Conservation (phyloP, 2,888 invertebrate genomes). For the Kuschelorhynchus macadamiae region DNA sequence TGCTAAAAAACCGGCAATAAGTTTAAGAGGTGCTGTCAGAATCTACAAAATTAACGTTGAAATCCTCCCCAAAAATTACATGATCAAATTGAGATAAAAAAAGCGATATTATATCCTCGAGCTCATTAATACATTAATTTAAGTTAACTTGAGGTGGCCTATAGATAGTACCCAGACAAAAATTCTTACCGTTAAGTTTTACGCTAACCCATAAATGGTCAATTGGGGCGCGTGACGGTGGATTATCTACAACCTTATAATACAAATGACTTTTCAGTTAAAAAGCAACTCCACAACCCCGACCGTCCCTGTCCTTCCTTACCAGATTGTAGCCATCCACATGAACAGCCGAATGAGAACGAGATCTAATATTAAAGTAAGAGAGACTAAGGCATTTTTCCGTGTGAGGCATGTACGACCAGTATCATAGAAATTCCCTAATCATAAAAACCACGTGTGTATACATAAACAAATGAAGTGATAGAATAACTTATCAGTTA, state of each 20-base stretch:
- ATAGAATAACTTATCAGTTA: too few species aligned
- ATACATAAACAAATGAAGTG: too few species aligned
- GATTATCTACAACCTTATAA: slow-evolving; percentile 2
- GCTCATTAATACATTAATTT: not conserved
- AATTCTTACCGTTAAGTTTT: not conserved
- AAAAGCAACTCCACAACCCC: slow-evolving; percentile 3
- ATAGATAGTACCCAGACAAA: not conserved
- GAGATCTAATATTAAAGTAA: too few species aligned
- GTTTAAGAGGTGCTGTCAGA: not conserved
- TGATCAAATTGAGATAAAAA: not conserved
- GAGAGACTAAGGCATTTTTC: too few species aligned
- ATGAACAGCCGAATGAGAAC: not conserved
- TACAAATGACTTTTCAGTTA: not conserved
- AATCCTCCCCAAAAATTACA: slow-evolving; percentile 2
- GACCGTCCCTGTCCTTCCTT: not conserved
- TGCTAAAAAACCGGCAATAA: not conserved
- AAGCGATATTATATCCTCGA: not conserved
- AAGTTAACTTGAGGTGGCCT: not conserved
- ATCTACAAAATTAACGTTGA: not conserved
- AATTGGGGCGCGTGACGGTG: not conserved
- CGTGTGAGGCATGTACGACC: too few species aligned
- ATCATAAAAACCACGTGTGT: too few species aligned
- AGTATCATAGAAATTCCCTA: too few species aligned
- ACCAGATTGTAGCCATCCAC: not conserved
- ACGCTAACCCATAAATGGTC: slow-evolving; percentile 1